These are phyloP conservation scores for Cygnus atratus DNA, from an alignment of 2,113 vertebrate genomes.

Conservation along the genomic window DNA sequence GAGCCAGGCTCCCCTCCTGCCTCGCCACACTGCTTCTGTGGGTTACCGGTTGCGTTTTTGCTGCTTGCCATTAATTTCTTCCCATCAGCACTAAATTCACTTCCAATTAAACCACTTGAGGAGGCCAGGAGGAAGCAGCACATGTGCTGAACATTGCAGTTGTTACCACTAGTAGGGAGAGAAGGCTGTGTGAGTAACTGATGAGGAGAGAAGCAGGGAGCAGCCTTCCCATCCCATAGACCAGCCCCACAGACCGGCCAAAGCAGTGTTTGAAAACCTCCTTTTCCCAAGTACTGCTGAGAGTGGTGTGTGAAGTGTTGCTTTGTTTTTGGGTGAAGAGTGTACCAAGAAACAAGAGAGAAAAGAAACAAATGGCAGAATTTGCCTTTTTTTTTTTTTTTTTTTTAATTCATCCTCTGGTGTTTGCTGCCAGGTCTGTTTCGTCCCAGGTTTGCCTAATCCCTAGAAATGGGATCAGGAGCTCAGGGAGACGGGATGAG, in stretches of 20 bases:
- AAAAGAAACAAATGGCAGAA: not conserved
- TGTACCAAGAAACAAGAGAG: not conserved
- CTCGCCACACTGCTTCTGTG: fast-evolving
- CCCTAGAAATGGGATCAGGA: not conserved
- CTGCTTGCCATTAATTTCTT: not conserved
- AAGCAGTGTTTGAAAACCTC: not conserved
- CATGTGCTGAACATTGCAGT: not conserved
- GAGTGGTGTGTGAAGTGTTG: fast-evolving
- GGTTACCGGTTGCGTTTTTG: not conserved
- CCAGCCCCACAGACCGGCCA: not conserved
- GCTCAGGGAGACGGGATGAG: not conserved
- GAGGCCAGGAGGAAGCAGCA: not conserved
- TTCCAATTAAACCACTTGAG: not conserved
- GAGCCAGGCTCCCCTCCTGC: not conserved
- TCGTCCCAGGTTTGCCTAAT: not conserved
- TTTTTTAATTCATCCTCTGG: not conserved
- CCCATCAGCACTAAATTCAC: not conserved
- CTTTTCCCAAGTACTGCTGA: not conserved
- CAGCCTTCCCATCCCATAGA: not conserved
- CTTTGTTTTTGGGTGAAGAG: not conserved
- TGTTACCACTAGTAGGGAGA: not conserved
- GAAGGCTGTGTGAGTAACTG: not conserved
- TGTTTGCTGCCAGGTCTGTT: not conserved
- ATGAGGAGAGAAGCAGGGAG: fast-evolving
- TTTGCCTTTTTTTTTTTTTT: not conserved